These are phyloP conservation scores for Branchinecta sandiegonensis DNA, from an alignment of 2,888 invertebrate genomes.

Conservation along the genomic window DNA sequence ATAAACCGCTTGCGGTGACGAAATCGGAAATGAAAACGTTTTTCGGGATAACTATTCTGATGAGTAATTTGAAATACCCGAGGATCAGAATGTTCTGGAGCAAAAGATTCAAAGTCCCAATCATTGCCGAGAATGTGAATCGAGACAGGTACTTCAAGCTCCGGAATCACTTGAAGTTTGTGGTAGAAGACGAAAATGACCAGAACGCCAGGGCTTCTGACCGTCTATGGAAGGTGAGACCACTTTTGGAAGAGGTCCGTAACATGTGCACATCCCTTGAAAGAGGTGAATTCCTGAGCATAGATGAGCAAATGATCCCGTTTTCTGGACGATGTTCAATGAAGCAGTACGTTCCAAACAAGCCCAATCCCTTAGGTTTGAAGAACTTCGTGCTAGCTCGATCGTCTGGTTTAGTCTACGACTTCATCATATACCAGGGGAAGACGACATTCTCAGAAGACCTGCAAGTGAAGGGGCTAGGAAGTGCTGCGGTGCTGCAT, in stretches of 20 bases:
- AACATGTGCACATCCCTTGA: background rate
- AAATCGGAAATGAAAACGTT: conserved; percentile 14
- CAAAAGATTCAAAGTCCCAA: conserved; percentile 14
- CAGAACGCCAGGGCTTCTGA: background rate
- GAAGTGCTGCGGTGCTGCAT: conserved; percentile 20
- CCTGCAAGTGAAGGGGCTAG: conserved; percentile 16
- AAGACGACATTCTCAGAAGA: conserved; percentile 19
- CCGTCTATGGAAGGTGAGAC: conserved; percentile 17
- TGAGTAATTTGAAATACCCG: background rate
- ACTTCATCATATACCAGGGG: conserved; percentile 22
- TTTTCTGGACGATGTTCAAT: conserved; percentile 19
- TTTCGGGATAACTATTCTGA: conserved; percentile 12
- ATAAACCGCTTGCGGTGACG: background rate
- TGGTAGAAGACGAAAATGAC: conserved; percentile 13
- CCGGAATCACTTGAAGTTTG: conserved; percentile 2
- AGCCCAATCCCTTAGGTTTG: conserved; percentile 20
- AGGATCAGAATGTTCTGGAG: conserved; percentile 16
- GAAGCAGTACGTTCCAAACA: conserved; percentile 20
- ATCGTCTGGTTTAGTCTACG: conserved; percentile 20
- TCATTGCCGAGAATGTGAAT: conserved; percentile 8
- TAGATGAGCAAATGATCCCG: conserved; percentile 24
- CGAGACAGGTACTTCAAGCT: conserved; percentile 16
- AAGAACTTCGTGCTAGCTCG: conserved; percentile 22
- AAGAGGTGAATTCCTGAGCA: background rate
- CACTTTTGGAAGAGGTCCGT: conserved; percentile 10